A percentile compares a stretch with the other conserved stretches of the same genome.
Conservation (phyloP, 1,140 invertebrate genomes). For the Xylocopa sonorina region DNA sequence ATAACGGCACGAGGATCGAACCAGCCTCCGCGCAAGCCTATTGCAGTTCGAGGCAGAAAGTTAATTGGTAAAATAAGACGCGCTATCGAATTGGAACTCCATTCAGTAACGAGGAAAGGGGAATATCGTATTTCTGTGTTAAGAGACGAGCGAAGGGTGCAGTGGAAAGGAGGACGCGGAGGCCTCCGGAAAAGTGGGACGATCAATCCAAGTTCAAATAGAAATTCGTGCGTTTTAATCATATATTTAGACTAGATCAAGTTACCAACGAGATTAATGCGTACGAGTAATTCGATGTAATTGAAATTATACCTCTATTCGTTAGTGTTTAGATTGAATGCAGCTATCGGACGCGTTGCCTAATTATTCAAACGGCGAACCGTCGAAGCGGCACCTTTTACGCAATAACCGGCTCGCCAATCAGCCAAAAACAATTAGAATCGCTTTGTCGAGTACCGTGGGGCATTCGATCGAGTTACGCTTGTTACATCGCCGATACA, state of each 20-base stretch:
- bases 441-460: constrained; percentile 30
- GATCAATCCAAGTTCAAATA: no score
- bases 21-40: not conserved
- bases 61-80: not conserved
- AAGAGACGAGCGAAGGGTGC: not conserved
- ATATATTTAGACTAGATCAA: no score
- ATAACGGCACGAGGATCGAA: not conserved
- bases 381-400: not conserved
- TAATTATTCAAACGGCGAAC: not conserved
- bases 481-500: constrained; percentile 41
- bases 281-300: no score
- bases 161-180: not conserved
- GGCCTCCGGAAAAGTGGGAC: not conserved
- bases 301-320: no score
- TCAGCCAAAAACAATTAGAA: constrained; percentile 48
- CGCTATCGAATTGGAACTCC: not conserved
- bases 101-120: not conserved
- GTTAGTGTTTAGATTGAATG: no score
- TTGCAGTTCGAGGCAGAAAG: not conserved
- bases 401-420: not conserved
- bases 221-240: no score
- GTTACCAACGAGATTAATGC: not conserved
- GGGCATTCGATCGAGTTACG: constrained; percentile 42
- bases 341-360: not conserved
- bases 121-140: no score